Evolutionary conservation across 2,113 vertebrate genomes (phyloP), one percentile per base, ranked within the genome.

Genomic region (Solea senegalensis): DNA sequence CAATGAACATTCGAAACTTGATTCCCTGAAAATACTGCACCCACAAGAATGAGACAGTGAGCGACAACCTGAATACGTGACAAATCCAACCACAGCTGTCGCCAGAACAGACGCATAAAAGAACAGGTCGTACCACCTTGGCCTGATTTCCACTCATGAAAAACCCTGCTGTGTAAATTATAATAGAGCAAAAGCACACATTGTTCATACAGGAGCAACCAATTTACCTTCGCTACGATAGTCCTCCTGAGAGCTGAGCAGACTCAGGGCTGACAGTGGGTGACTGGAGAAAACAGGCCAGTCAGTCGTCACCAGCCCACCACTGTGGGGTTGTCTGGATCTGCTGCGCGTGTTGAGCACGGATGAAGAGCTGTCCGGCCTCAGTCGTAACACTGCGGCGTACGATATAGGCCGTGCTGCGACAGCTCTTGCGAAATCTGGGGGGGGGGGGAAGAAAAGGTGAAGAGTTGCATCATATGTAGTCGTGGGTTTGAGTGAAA

Each of bases 351-450:
- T 90, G 78, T 83, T 93, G 74, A 95, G 91, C 59, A 91, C 48
- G 48, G 96, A 92, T 49, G 94, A 89, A 8, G 94, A 94, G 72
- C 95, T 94, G 69, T 93, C 95, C 8, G 93, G 85, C 91, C 94
- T 98, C 88, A 96, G 95, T 84, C 95, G 94, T 79, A 97, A 70
- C 60, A 97, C 92, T 39, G 96, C 94, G 71, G 95, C 94, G 60
- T 97, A 96, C 14, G 97, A 93, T 28, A 95, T 91, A 0, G 95
- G 94, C 61, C 95, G 83, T 21, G 92, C 91, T 26, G 94, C 94
- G 74, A 94, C 93, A 27, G 93, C 94, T 93, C 87, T 86, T 45
- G 95, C 90, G 73, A 94, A 92, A 27, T 95, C 96, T 98, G 84
- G 1, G 28, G 59, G 26, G n/a, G n/a, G n/a, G 21, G 21, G 21